Conservation (phyloP, 2,888 invertebrate genomes). For the Clepsis dumicolana region DNA sequence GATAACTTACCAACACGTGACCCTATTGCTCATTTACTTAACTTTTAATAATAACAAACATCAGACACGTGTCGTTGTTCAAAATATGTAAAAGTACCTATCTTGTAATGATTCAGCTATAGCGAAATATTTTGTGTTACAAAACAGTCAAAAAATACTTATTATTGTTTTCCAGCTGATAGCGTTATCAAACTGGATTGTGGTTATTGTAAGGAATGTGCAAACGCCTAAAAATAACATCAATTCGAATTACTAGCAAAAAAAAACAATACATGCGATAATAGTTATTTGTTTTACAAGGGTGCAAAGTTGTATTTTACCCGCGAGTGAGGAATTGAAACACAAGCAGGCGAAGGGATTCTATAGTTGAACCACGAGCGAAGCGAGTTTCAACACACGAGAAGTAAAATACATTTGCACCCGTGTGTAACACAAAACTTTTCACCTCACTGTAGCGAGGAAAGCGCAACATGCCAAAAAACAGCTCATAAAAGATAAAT, state of each 20-base stretch:
- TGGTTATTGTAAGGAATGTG: neutral
- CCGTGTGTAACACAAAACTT: no score
- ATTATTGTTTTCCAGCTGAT: conserved; percentile 9
- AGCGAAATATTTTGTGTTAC: neutral
- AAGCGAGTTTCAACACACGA: no score
- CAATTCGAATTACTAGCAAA: neutral
- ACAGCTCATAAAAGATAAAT: no score
- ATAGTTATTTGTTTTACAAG: neutral
- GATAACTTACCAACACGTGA: no score
- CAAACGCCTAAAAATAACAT: neutral
- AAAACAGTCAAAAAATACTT: neutral
- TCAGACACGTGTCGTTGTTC: neutral
- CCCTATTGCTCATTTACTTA: no score
- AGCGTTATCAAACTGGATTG: conserved; percentile 5
- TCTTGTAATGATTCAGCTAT: neutral
- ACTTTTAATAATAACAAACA: neutral
- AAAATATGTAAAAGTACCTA: neutral
- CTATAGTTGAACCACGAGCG: no score
- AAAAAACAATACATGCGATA: neutral
- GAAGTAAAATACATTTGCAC: no score
- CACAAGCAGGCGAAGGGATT: no score
- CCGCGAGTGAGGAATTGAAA: no score
- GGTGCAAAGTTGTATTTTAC: no score
- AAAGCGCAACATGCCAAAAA: no score
- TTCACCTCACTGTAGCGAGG: no score